phyloP scores from a whole-genome alignment of 2,888 invertebrate genomes.

The Rhamnusium bicolor region DNA sequence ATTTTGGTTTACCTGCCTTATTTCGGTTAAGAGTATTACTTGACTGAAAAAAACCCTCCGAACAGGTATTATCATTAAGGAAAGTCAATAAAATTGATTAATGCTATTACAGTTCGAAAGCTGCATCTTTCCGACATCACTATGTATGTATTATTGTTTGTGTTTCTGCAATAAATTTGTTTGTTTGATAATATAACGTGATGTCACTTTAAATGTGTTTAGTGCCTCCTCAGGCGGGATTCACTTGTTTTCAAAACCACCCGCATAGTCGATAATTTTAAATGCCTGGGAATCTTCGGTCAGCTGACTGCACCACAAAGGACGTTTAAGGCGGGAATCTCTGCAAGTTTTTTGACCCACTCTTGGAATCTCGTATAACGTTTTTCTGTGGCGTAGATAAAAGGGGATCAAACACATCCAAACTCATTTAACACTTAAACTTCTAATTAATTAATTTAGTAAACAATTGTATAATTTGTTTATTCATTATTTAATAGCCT shows the following conservation, averaged over 20 bases:
- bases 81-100: too few relatives aligned
- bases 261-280: conserved; percentile 55
- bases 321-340: conserved; percentile 46
- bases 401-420: not conserved
- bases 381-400: conserved; percentile 34
- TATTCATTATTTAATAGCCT: too few relatives aligned
- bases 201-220: conserved; percentile 5
- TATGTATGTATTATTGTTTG: not conserved
- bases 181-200: not conserved
- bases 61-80: too few relatives aligned
- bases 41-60: too few relatives aligned
- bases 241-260: conserved; percentile 49
- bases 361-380: conserved; percentile 46
- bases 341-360: conserved; percentile 49
- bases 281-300: conserved; percentile 53
- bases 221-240: conserved; percentile 29
- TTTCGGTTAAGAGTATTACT: too few relatives aligned
- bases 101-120: too few relatives aligned
- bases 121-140: too few relatives aligned
- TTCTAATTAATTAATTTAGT: too few relatives aligned
- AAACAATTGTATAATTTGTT: too few relatives aligned
- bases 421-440: too few relatives aligned
- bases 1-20: too few relatives aligned
- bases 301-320: conserved; percentile 55
- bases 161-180: not conserved